Conservation (phyloP, 2,888 invertebrate species). For the Agrilus cyanescens region DNA sequence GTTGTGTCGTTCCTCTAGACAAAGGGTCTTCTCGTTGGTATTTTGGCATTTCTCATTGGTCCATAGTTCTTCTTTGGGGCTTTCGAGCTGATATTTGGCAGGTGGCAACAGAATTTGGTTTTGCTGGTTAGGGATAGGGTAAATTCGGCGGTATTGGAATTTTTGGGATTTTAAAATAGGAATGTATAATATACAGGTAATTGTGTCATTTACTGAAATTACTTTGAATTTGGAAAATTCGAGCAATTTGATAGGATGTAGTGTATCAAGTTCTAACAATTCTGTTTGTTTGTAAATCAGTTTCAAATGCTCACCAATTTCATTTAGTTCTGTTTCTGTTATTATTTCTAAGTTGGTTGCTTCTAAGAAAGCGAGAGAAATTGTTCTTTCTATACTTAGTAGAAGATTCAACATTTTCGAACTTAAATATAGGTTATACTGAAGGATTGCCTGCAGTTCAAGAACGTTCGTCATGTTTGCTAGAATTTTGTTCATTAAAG, state of each 20-base stretch:
- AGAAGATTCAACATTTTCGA: slow-evolving; percentile 4
- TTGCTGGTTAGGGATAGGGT: slow-evolving; percentile 8
- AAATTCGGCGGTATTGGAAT: slow-evolving; percentile 7
- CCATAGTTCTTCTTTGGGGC: too few species aligned
- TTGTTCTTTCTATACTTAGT: slow-evolving; percentile 11
- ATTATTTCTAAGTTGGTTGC: slow-evolving; percentile 11
- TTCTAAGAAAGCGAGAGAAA: slow-evolving; percentile 9
- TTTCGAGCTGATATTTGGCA: slow-evolving; percentile 4
- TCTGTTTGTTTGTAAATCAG: slow-evolving; percentile 9
- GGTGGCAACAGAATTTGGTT: slow-evolving; percentile 8
- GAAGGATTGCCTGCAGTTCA: slow-evolving; percentile 3
- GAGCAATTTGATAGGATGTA: slow-evolving; percentile 9
- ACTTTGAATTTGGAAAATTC: too few species aligned
- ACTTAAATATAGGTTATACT: slow-evolving; percentile 8
- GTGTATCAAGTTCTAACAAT: slow-evolving; percentile 7
- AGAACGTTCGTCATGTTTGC: slow-evolving; percentile 3
- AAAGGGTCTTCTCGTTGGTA: slow-evolving; percentile 1
- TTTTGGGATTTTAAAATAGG: too few species aligned
- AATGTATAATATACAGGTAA: too few species aligned
- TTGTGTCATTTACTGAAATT: too few species aligned
- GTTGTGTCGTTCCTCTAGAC: not conserved
- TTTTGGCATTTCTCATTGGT: slow-evolving; percentile 7
- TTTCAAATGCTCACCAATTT: slow-evolving; percentile 9
- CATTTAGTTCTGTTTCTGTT: slow-evolving; percentile 7
- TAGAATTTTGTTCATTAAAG: slow-evolving; percentile 1